Evolutionary conservation across 2,888 invertebrate species (phyloP).

Genomic region (Asteroscopus sphinx): DNA sequence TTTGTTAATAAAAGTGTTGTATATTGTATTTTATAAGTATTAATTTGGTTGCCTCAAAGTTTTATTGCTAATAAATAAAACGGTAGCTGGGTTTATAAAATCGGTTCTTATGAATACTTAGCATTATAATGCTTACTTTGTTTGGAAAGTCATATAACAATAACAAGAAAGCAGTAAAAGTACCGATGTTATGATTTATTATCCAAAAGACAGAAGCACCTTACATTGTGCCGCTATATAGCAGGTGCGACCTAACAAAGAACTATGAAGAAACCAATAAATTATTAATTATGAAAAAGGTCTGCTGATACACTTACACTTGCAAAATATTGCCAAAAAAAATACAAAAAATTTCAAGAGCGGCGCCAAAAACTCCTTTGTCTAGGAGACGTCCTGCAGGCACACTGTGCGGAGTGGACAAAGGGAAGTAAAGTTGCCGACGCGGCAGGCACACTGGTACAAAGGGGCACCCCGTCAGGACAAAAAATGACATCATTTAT

Average conservation of each 20-base stretch:
- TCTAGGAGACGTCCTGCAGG: conserved; percentile 84
- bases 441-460: conserved; percentile 77
- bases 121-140: conserved; percentile 11
- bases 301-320: conserved; percentile 74
- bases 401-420: conserved; percentile 73
- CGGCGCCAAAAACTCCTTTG: conserved; percentile 87
- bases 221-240: conserved; percentile 65
- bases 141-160: conserved; percentile 29
- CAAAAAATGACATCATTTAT: conserved; percentile 90
- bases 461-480: conserved; percentile 82
- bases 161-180: conserved; percentile 41
- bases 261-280: conserved; percentile 83
- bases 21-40: conserved; percentile 26
- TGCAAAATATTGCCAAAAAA: conserved; percentile 75
- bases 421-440: conserved; percentile 78
- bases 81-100: conserved; percentile 23
- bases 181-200: conserved; percentile 77
- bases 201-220: conserved; percentile 82
- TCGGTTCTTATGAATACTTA: conserved; percentile 33
- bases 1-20: conserved; percentile 38
- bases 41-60: conserved; percentile 11
- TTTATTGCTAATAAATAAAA: conserved; percentile 25
- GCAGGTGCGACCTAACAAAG: conserved; percentile 82
- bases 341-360: conserved; percentile 72
- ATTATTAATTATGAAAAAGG: conserved; percentile 89